A percentile compares a stretch with the other conserved stretches of the same genome.
These are phyloP conservation scores for Sternarchorhynchus goeldii DNA, from an alignment of 2,797 vertebrate species.

Conservation along the genomic window DNA sequence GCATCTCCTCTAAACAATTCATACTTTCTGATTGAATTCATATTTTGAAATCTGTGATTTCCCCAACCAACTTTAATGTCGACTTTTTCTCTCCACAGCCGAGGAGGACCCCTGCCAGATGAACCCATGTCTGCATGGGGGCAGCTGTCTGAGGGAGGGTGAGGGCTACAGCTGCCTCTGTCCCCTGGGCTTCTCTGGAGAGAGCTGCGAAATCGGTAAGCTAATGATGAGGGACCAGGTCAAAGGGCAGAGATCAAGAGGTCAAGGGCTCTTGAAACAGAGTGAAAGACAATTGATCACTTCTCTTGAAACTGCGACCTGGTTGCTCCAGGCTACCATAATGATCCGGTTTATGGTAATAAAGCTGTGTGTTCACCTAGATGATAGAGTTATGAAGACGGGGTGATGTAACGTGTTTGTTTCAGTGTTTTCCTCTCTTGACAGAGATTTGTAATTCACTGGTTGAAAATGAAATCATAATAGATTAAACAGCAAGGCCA, in stretches of 20 bases:
- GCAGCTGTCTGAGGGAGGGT: conserved; percentile 84
- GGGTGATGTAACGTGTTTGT: neutral
- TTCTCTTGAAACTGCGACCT: neutral
- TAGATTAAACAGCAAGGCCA: conserved; percentile 19
- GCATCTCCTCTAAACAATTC: neutral
- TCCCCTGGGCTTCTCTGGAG: conserved; percentile 87
- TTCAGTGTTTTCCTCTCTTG: neutral
- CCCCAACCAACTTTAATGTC: too few species aligned
- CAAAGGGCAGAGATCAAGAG: conserved; percentile 33
- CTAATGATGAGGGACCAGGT: conserved; percentile 46
- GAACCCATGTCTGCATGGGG: conserved; percentile 92
- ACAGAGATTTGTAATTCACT: neutral
- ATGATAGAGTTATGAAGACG: conserved; percentile 1
- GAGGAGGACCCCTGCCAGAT: conserved; percentile 83
- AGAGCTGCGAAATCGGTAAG: conserved; percentile 97
- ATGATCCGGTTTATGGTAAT: conserved; percentile 7
- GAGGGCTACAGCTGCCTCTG: conserved; percentile 89
- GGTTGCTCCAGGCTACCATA: conserved; percentile 9
- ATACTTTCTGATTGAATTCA: too few species aligned
- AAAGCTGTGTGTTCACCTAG: conserved; percentile 7
- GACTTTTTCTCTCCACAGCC: conserved; percentile 65
- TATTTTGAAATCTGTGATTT: too few species aligned
- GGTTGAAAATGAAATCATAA: conserved; percentile 4
- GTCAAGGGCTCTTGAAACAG: conserved; percentile 33
- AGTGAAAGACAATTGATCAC: neutral